phyloP scores from a whole-genome alignment of 2,797 vertebrate genomes.

The Champsocephalus esox region DNA sequence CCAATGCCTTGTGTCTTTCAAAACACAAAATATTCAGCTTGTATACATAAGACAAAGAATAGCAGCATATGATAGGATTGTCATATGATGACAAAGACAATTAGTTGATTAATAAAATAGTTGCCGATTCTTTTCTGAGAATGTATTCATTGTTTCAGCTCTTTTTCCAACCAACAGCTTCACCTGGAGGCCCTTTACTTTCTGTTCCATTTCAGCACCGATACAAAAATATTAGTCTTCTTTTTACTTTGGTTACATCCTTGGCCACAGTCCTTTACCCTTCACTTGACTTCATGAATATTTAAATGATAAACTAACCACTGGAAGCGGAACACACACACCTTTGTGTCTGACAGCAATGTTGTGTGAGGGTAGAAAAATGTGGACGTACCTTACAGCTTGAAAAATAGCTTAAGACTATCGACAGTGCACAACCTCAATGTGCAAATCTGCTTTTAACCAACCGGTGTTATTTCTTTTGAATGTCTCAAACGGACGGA shows the following conservation, averaged over 20 bases:
- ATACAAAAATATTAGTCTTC: neutral
- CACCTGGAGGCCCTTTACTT: neutral
- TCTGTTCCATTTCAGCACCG: neutral
- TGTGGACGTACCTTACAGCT: slow-evolving; percentile 38
- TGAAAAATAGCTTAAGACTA: slow-evolving; percentile 14
- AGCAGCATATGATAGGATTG: neutral
- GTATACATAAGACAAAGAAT: neutral
- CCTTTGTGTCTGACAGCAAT: too few relatives aligned
- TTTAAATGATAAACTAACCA: neutral
- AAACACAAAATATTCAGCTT: neutral
- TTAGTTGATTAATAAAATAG: neutral
- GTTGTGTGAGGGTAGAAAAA: slow-evolving; percentile 20
- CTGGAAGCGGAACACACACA: slow-evolving; percentile 2
- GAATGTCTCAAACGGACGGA: slow-evolving; percentile 48
- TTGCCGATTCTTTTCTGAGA: neutral
- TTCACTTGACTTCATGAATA: neutral
- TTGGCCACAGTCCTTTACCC: neutral
- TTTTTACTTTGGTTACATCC: slow-evolving; percentile 3
- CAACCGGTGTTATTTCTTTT: slow-evolving; percentile 10
- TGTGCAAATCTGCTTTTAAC: slow-evolving; percentile 49
- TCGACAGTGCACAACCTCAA: slow-evolving; percentile 28
- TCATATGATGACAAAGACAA: neutral
- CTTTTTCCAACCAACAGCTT: neutral
- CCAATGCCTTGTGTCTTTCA: neutral
- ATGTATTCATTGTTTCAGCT: neutral